Evolutionary conservation across 2,888 invertebrate genomes (phyloP).

Genomic region (Hydropsyche betteni): DNA sequence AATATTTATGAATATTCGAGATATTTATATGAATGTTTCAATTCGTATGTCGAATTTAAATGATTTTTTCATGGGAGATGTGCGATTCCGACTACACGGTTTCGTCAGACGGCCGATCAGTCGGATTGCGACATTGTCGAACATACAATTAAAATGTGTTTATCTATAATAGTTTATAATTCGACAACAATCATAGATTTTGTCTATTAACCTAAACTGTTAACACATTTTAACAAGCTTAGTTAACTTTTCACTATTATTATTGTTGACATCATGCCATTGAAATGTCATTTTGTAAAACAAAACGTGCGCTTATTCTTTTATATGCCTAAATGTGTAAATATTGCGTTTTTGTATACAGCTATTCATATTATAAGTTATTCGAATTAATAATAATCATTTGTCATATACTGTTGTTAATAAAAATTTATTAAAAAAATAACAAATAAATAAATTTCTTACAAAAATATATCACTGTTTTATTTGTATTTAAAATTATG

Average conservation of each 20-base stretch:
- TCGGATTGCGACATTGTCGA: neutral
- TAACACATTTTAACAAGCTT: slow-evolving; percentile 27
- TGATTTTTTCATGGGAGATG: no score
- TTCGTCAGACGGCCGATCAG: no score
- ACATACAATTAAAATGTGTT: slow-evolving; percentile 24
- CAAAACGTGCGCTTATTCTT: slow-evolving; percentile 59
- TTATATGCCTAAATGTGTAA: slow-evolving; percentile 68
- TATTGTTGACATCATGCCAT: slow-evolving; percentile 35
- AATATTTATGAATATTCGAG: no score
- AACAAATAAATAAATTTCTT: slow-evolving; percentile 53
- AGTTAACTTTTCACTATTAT: slow-evolving; percentile 22
- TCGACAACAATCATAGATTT: slow-evolving; percentile 23
- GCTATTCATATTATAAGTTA: slow-evolving; percentile 64
- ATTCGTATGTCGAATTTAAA: no score
- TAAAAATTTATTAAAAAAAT: slow-evolving; percentile 50
- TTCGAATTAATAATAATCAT: slow-evolving; percentile 47
- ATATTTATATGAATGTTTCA: no score
- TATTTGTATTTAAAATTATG: slow-evolving; percentile 28
- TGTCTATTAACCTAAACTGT: neutral
- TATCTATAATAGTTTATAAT: neutral
- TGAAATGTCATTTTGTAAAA: slow-evolving; percentile 36
- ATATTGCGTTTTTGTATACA: slow-evolving; percentile 69
- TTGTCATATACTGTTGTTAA: slow-evolving; percentile 51
- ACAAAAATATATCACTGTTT: slow-evolving; percentile 45
- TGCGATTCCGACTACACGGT: no score